These are phyloP conservation scores for Phaenicophaeus curvirostris DNA, from an alignment of 2,797 vertebrate species.

Conservation along the genomic window DNA sequence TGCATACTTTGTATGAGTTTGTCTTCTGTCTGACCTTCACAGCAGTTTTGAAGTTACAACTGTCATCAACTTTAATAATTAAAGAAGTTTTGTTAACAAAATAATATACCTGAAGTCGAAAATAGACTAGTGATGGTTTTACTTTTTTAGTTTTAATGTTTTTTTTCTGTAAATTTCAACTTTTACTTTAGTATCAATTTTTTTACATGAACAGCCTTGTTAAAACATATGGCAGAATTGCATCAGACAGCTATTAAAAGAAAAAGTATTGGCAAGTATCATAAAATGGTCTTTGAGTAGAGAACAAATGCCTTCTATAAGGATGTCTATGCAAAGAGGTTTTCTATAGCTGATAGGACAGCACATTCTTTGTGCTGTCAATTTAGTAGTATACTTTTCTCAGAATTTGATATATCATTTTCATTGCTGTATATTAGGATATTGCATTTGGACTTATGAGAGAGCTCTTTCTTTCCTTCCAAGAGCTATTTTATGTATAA, in stretches of 20 bases:
- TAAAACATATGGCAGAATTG: neutral
- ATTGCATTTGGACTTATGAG: neutral
- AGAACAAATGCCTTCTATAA: neutral
- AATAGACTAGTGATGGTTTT: neutral
- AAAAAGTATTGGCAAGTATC: neutral
- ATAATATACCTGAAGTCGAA: neutral
- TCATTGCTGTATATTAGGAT: neutral
- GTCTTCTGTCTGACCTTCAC: neutral
- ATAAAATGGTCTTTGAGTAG: neutral
- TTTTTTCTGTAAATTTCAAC: neutral
- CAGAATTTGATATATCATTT: neutral
- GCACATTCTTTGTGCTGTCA: conserved; percentile 18
- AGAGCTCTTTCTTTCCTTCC: conserved; percentile 4
- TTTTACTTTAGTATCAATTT: neutral
- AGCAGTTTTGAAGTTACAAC: neutral
- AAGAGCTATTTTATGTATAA: neutral
- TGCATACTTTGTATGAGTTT: neutral
- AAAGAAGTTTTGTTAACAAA: neutral
- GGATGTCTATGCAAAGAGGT: neutral
- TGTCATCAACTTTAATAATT: neutral
- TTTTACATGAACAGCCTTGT: neutral
- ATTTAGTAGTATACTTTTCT: neutral
- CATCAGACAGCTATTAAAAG: neutral
- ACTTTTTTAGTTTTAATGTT: neutral
- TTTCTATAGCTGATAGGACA: neutral